Base-by-base conservation (phyloP, 2,888 invertebrate genomes). In the Oegoconia quadripuncta region DNA sequence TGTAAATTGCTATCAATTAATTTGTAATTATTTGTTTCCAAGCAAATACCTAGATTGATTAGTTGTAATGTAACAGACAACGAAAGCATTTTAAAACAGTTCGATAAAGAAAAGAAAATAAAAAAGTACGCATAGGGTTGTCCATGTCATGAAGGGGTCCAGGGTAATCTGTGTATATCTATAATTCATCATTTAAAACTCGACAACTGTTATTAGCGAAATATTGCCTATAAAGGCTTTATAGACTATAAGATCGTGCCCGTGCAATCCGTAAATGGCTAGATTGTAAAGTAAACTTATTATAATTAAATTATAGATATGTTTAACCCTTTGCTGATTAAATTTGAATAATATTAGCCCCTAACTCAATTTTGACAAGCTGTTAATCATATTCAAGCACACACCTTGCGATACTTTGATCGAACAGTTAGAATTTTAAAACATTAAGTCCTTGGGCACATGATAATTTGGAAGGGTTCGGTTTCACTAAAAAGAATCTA, bases 301-400 rank as follows among this genome's bases (percentile, higher is more conserved):
- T n/a, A n/a, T n/a, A n/a, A n/a, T n/a, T n/a, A n/a, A n/a, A n/a
- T n/a, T n/a, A n/a, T n/a, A n/a, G n/a, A n/a, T n/a, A n/a, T n/a
- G n/a, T 69, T 64, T 61, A 82, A 81, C 81, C 83, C 83, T 76
- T 81, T 57, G 50, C 61, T 56, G 67, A 67, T 66, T 74, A 73
- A 60, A 75, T 82, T 80, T 73, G 74, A 84, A 84, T 82, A 42
- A 74, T 57, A 80, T 82, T 76, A 52, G 60, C 49, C 64, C 64
- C 71, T 79, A 82, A 82, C 70, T 77, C 73, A 76, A 62, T 81
- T 84, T 78, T 87, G 86, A 87, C 87, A 79, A 86, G 87, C 86
- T 76, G 86, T 82, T 87, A 86, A 87, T 87, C 86, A 86, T 84
- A 87, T 86, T 80, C 80, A 74, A 76, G 73, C 51, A 65, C 52